These are phyloP conservation scores for Brachirus orientalis DNA, from an alignment of 2,113 vertebrate species.

Conservation along the genomic window DNA sequence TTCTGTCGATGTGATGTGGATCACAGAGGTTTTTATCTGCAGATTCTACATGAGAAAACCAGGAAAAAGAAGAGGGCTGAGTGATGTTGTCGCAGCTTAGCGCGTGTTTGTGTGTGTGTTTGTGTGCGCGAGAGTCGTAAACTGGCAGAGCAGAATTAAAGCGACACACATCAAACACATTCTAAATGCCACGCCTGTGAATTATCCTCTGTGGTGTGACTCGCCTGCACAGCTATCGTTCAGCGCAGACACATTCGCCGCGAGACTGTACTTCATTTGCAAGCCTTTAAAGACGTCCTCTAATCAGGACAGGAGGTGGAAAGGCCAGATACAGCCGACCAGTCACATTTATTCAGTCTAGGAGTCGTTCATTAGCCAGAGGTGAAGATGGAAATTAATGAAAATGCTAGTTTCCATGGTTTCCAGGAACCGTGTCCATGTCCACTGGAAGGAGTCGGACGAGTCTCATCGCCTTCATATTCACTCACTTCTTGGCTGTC, in stretches of 20 bases:
- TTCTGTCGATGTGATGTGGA: constrained; percentile 32
- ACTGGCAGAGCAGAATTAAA: constrained; percentile 47
- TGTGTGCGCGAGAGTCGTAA: constrained; percentile 6
- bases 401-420: no score
- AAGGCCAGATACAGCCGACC: constrained; percentile 7
- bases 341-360: constrained; percentile 7
- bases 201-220: constrained; percentile 27
- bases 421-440: no score
- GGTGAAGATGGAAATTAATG: constrained; percentile 2
- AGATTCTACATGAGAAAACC: constrained; percentile 19
- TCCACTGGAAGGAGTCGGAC: no score
- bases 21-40: constrained; percentile 44
- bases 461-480: no score
- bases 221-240: constrained; percentile 27
- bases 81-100: constrained; percentile 20
- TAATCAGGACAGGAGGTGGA: constrained; percentile 23
- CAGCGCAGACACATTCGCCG: constrained; percentile 12
- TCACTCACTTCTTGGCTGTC: no score
- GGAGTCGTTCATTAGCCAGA: not conserved
- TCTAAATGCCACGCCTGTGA: constrained; percentile 45
- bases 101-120: no score
- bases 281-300: constrained; percentile 55
- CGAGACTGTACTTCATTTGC: constrained; percentile 44
- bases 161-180: constrained; percentile 51
- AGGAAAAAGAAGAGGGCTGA: not conserved